phyloP scores from a whole-genome alignment of 2,888 invertebrate species.

The Drosophila maculinotata region DNA sequence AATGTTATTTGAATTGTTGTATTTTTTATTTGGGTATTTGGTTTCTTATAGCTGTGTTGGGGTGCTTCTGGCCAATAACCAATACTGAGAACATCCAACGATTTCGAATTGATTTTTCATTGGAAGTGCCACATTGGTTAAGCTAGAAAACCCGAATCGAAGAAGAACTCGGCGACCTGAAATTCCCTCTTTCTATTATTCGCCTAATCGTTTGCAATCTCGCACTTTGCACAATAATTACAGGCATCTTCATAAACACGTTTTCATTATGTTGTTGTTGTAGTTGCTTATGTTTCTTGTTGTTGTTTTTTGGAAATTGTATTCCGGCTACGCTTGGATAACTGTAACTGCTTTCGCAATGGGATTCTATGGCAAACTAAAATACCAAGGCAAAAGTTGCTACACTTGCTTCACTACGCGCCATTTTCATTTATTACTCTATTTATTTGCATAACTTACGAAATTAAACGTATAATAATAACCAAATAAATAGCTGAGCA shows the following conservation, averaged over 20 bases:
- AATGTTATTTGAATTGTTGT: slow-evolving; percentile 25
- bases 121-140: slow-evolving; percentile 86
- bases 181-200: slow-evolving; percentile 1
- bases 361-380: slow-evolving; percentile 83
- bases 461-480: slow-evolving; percentile 8
- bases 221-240: slow-evolving; percentile 57
- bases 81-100: slow-evolving; percentile 86
- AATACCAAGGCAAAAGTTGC: slow-evolving; percentile 84
- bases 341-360: slow-evolving; percentile 82
- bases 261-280: slow-evolving; percentile 26
- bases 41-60: slow-evolving; percentile 68
- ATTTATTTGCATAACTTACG: slow-evolving; percentile 2
- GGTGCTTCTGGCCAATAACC: slow-evolving; percentile 84
- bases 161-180: slow-evolving; percentile 5
- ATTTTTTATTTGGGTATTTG: slow-evolving; percentile 10
- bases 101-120: slow-evolving; percentile 82
- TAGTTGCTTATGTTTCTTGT: slow-evolving; percentile 26
- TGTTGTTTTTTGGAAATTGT: slow-evolving; percentile 33
- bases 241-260: slow-evolving; percentile 53
- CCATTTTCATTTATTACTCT: slow-evolving; percentile 9
- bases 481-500: slow-evolving; percentile 3
- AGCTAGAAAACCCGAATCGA: slow-evolving; percentile 81
- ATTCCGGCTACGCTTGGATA: slow-evolving; percentile 54
- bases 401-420: slow-evolving; percentile 27
- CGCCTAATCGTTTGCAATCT: slow-evolving; percentile 17